A percentile compares a stretch with the other conserved stretches of the same genome.
Conservation (phyloP, 2,113 vertebrate species). For the Machaerirhynchus nigripectus region DNA sequence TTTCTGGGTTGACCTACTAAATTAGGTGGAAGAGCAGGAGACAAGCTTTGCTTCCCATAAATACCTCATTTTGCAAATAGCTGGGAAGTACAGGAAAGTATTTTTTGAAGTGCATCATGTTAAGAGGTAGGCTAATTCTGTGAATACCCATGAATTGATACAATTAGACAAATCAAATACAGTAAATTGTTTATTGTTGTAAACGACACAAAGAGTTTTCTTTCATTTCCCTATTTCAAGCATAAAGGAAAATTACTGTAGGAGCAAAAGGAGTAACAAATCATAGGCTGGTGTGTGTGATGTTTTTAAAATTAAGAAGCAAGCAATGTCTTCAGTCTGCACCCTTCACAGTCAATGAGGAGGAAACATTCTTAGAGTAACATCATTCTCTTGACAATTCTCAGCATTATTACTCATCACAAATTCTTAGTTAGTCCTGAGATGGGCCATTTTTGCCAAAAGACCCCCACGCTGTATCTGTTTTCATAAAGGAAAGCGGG, state of each 20-base stretch:
- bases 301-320: neutral
- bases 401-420: neutral
- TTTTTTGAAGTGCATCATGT: neutral
- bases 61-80: neutral
- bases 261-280: neutral
- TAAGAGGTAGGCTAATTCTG: neutral
- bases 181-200: neutral
- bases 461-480: neutral
- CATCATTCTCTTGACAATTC: neutral
- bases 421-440: neutral
- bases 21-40: neutral
- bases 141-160: neutral
- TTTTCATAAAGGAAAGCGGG: neutral
- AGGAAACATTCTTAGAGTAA: neutral
- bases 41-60: neutral
- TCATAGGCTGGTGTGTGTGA: neutral
- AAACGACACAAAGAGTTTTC: neutral
- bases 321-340: neutral
- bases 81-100: neutral
- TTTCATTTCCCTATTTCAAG: neutral
- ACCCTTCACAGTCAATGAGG: neutral
- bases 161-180: neutral
- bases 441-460: neutral
- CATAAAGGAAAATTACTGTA: neutral
- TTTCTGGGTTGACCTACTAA: neutral